These are phyloP conservation scores for Rhyzopertha dominica DNA, from an alignment of 1,140 invertebrate species.

Conservation along the genomic window DNA sequence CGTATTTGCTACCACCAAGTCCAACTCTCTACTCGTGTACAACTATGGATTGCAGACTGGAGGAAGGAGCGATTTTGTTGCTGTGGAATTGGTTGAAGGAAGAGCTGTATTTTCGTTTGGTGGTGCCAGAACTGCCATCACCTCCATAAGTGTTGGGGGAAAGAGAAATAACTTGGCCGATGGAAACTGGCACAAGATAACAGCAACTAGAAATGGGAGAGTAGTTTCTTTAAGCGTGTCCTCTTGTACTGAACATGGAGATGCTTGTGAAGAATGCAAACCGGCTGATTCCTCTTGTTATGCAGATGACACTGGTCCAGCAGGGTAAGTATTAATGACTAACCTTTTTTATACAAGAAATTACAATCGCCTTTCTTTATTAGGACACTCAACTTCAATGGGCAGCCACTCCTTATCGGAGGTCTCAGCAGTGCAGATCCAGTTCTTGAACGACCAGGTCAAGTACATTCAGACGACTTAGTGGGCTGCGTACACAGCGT, in stretches of 20 bases:
- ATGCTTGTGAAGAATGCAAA: constrained; percentile 77
- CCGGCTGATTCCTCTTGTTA: constrained; percentile 77
- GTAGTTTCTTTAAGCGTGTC: constrained; percentile 79
- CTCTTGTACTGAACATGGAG: constrained; percentile 76
- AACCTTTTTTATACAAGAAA: constrained; percentile 7
- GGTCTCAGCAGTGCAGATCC: constrained; percentile 79
- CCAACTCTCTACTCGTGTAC: constrained; percentile 79
- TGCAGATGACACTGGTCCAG: constrained; percentile 74
- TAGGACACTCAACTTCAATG: constrained; percentile 89
- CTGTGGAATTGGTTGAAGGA: constrained; percentile 79
- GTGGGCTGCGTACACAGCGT: constrained; percentile 90
- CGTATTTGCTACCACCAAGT: constrained; percentile 85
- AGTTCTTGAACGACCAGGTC: constrained; percentile 77
- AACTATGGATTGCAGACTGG: constrained; percentile 83
- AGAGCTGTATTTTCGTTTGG: constrained; percentile 85
- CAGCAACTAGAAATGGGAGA: constrained; percentile 81
- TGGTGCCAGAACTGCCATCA: constrained; percentile 79
- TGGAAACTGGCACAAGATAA: constrained; percentile 87
- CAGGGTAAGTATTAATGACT: constrained; percentile 58
- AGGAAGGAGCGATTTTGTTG: constrained; percentile 87
- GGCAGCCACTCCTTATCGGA: constrained; percentile 78
- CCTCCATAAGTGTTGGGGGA: constrained; percentile 62
- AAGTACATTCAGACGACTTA: constrained; percentile 86
- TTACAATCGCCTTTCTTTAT: too few relatives aligned
- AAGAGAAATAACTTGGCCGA: constrained; percentile 66